Conservation (phyloP, 1,140 invertebrate genomes). For the Lasaia peninsularis region DNA sequence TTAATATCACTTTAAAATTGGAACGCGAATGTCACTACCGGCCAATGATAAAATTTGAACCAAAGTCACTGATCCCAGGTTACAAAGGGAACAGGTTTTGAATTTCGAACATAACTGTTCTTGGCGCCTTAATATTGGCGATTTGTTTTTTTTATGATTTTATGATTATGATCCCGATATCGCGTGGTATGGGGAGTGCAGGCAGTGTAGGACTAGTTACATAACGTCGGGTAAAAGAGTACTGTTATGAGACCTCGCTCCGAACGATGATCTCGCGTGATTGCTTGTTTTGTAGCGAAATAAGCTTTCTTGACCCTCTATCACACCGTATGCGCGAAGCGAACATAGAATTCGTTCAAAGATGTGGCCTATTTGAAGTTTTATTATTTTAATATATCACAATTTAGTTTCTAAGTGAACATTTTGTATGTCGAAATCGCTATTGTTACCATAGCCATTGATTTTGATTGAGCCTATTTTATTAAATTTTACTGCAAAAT, state of each 20-base stretch:
- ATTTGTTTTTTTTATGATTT: constrained; percentile 20
- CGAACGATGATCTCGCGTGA: constrained; percentile 68
- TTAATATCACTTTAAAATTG: constrained; percentile 1
- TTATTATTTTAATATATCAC: too few relatives aligned
- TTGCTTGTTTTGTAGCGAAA: constrained; percentile 71
- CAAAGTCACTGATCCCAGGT: constrained; percentile 27
- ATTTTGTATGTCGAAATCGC: too few relatives aligned
- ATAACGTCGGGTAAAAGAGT: constrained; percentile 54
- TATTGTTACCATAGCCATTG: too few relatives aligned
- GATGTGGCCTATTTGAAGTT: too few relatives aligned
- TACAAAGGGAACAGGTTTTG: constrained; percentile 20
- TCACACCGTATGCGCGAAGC: constrained; percentile 18
- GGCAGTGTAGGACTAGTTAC: constrained; percentile 61
- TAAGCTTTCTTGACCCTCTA: constrained; percentile 54
- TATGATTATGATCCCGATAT: constrained; percentile 23
- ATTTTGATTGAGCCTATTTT: too few relatives aligned
- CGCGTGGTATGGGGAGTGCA: constrained; percentile 39
- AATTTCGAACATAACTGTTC: constrained; percentile 24
- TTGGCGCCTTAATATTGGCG: constrained; percentile 12
- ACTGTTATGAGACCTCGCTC: constrained; percentile 69
- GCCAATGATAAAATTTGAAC: constrained; percentile 2
- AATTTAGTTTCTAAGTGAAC: too few relatives aligned
- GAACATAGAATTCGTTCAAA: background rate
- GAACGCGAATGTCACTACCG: constrained; percentile 2
- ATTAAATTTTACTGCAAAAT: too few relatives aligned